Evolutionary conservation across 2,113 vertebrate species (phyloP).

Genomic region (Donacobius atricapilla): DNA sequence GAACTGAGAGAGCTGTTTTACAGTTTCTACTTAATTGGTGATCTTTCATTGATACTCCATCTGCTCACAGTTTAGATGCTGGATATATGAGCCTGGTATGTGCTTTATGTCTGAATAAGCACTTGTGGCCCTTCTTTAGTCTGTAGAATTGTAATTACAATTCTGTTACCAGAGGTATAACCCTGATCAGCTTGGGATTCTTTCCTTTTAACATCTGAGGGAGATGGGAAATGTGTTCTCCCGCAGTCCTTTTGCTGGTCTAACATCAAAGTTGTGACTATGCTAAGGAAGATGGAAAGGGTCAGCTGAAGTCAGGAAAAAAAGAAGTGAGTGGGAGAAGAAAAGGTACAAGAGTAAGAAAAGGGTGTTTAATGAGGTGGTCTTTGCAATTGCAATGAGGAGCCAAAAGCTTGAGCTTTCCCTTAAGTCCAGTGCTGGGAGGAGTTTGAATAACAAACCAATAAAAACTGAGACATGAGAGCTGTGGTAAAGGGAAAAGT

Average conservation of each 20-base stretch:
- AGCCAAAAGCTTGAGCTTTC: background rate
- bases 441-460: background rate
- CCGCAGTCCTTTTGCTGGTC: background rate
- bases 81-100: background rate
- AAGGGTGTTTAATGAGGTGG: background rate
- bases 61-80: background rate
- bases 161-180: background rate
- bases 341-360: background rate
- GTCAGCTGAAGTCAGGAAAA: background rate
- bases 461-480: background rate
- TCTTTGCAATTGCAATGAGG: background rate
- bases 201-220: background rate
- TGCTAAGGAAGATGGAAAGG: background rate
- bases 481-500: background rate
- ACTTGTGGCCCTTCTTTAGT: background rate
- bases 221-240: background rate
- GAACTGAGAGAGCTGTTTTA: background rate
- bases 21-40: background rate
- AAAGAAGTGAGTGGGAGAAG: background rate
- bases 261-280: background rate
- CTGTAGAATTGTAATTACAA: background rate
- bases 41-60: background rate
- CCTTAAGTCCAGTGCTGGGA: rapidly evolving
- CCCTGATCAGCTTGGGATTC: background rate
- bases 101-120: background rate